Evolutionary conservation across 2,888 invertebrate species (phyloP).

Genomic region (Vanessa cardui): DNA sequence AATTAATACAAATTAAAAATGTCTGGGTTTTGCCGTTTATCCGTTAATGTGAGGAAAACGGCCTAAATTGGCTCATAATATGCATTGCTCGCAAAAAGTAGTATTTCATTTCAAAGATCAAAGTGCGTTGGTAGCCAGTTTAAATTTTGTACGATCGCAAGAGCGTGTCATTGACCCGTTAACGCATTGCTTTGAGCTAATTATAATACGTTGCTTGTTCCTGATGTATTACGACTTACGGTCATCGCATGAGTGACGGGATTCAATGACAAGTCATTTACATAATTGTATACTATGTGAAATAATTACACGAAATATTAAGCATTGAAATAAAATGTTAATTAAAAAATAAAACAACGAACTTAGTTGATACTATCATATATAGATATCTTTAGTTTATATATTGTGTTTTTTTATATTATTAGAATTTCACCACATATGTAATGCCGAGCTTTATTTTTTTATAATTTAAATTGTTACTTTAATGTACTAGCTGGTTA

Average conservation of each 20-base stretch:
- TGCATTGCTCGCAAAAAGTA: slow-evolving; percentile 21
- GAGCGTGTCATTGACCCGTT: slow-evolving; percentile 76
- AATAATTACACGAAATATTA: too few relatives aligned
- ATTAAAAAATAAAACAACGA: too few relatives aligned
- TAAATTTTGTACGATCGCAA: slow-evolving; percentile 59
- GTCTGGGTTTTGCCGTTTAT: background rate
- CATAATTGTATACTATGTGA: too few relatives aligned
- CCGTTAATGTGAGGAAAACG: background rate
- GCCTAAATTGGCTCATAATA: slow-evolving; percentile 18
- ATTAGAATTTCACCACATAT: too few relatives aligned
- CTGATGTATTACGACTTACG: slow-evolving; percentile 47
- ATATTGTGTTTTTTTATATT: too few relatives aligned
- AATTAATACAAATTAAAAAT: background rate
- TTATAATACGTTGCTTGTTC: slow-evolving; percentile 68
- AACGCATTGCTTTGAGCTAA: slow-evolving; percentile 74
- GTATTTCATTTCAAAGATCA: slow-evolving; percentile 46
- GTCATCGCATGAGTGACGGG: slow-evolving; percentile 34
- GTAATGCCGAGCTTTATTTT: too few relatives aligned
- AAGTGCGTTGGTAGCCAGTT: slow-evolving; percentile 50
- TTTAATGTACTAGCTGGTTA: too few relatives aligned
- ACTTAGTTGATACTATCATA: too few relatives aligned
- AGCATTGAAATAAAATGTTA: too few relatives aligned
- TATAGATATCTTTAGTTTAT: too few relatives aligned
- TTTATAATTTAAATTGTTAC: too few relatives aligned
- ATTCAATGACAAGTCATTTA: slow-evolving; percentile 17